Base-by-base conservation (phyloP, 2,888 invertebrate species). In the Coelinius sp. region DNA sequence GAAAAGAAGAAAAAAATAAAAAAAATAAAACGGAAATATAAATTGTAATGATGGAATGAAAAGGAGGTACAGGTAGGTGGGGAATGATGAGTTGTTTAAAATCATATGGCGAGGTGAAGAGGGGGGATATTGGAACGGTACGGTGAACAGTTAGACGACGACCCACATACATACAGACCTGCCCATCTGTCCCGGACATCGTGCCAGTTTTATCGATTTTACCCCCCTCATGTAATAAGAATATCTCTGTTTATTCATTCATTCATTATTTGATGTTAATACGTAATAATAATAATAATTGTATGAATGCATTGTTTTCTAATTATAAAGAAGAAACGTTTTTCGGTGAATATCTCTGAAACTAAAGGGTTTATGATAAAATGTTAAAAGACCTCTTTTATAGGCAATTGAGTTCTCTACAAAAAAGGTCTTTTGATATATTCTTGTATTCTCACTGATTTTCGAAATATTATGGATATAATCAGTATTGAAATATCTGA, bases 61-160 rank as follows among this genome's bases (percentile, higher is more conserved):
- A n/a, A 62, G n/a, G n/a, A 20, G n/a, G 62, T n/a, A 22, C 12
- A 62, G 25, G 17, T 38, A 38, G 31, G 35, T 62, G 22, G 38
- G 31, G 38, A 31, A 65, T 4, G 25, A 46, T 12, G 24, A n/a
- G 10, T 44, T n/a, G n/a, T n/a, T n/a, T n/a, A 27, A 41, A 67
- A 76, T 66, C 78, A 75, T 75, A 73, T 73, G 76, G 76, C 71
- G 65, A 63, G 72, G 73, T 73, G 72, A 63, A 63, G 63, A 59
- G 62, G 67, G 46, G 63, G 68, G 76, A 73, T 74, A 75, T 79
- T 80, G 82, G 83, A 87, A 87, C 86, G 86, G 87, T 87, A 87
- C 86, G 86, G 77, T 83, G 83, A 87, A 87, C 87, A 87, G 87
- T 87, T 87, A 87, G 87, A 82, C 86, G 86, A 83, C 81, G 87